Base-by-base conservation (phyloP, 2,888 invertebrate species). In the Pterobdella sp. region DNA sequence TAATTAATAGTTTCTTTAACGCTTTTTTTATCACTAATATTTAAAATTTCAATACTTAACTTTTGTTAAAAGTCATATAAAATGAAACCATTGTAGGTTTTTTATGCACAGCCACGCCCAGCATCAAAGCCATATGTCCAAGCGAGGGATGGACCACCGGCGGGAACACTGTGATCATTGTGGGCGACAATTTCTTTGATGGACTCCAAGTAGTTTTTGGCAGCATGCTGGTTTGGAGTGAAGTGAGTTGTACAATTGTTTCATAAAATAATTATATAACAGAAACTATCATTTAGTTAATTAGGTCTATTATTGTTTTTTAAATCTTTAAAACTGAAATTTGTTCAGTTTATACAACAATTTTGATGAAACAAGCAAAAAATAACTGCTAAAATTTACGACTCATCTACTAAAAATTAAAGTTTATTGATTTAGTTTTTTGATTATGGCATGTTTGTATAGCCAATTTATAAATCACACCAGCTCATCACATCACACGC, bases 131-230 rank as follows among this genome's bases (percentile, higher is more conserved):
- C 77, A 94, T 98, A 86, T 95, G 94, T 77, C 98, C 98, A 29
- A 94, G 93, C 82, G 98, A 98, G 87, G 97, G 97, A 32, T 98
- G 97, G 97, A 96, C 97, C 76, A 91, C 93, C n/a, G 98, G 98
- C 65, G 97, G 97, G 22, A 93, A 95, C 7, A 95, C 95, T 0
- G 96, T 97, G 78, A 94, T 87, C 84, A 95, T 98, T 81, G 93
- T 98, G 75, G 98, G 98, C 29, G 98, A 98, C 85, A 96, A 98
- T 86, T 98, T 98, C 88, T 97, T 97, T 85, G 98, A 98, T 81
- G 97, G 98, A 29, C 88, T 98, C 29, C 97, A 98, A 87, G 97
- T 98, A 52, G 94, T 96, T 52, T 98, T 99, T 81, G 98, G 98
- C 35, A 93, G 95, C 60, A 94, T 94, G 92, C 87, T 95, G 42